Evolutionary conservation across 1,140 invertebrate genomes (phyloP).

Genomic region (Solenopsis invicta): DNA sequence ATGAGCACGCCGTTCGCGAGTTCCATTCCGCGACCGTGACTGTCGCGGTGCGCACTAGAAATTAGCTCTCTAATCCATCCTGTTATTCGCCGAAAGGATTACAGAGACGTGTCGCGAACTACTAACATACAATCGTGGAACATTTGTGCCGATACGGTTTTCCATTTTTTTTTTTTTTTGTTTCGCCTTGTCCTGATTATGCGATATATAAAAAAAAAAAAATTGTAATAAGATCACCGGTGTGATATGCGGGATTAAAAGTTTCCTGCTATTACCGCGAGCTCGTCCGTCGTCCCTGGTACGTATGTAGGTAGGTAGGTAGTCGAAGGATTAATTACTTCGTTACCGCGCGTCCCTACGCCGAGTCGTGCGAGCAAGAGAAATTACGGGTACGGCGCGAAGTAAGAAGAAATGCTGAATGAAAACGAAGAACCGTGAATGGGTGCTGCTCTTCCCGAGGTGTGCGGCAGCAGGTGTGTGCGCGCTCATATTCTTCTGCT

Average conservation of each 20-base stretch:
- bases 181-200: background rate
- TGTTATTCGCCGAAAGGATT: background rate
- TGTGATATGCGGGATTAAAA: background rate
- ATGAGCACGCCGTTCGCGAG: background rate
- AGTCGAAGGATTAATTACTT: slow-evolving; percentile 58
- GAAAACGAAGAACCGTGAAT: slow-evolving; percentile 68
- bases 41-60: background rate
- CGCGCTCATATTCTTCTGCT: slow-evolving; percentile 36
- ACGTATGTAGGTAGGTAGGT: slow-evolving; percentile 11
- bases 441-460: slow-evolving; percentile 21
- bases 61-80: background rate
- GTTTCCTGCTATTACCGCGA: slow-evolving; percentile 7
- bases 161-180: background rate
- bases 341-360: slow-evolving; percentile 38
- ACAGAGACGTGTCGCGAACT: background rate
- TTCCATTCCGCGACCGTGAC: background rate
- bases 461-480: slow-evolving; percentile 36
- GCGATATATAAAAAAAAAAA: background rate
- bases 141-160: background rate
- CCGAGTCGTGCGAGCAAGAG: slow-evolving; percentile 10
- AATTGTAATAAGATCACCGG: background rate
- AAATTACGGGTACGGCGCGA: background rate
- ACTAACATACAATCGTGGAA: background rate
- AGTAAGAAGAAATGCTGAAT: slow-evolving; percentile 63
- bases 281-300: background rate